Percentiles rank a stretch among this genome's conserved stretches.
Evolutionary conservation across 2,888 invertebrate genomes (phyloP).

Genomic region (Temnothorax ravouxi): DNA sequence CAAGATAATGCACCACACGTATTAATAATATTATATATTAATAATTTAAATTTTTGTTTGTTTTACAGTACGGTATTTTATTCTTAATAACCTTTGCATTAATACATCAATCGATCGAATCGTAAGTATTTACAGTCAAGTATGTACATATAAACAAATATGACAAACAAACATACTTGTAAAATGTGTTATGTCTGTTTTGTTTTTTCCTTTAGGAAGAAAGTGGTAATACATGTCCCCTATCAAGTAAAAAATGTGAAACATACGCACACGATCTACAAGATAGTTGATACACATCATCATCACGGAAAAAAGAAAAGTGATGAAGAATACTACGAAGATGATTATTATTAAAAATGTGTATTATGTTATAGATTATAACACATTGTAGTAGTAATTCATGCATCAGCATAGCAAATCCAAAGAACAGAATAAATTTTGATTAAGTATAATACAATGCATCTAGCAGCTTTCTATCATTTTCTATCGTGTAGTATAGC

Average conservation of each 20-base stretch:
- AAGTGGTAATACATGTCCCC: conserved; percentile 90
- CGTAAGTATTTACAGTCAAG: conserved; percentile 64
- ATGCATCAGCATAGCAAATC: background rate
- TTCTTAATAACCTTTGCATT: conserved; percentile 55
- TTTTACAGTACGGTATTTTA: conserved; percentile 64
- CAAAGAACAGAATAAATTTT: conserved; percentile 31
- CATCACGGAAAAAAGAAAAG: conserved; percentile 79
- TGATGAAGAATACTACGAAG: conserved; percentile 55
- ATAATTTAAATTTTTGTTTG: conserved; percentile 8
- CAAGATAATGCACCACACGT: background rate
- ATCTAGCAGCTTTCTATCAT: background rate
- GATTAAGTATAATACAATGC: background rate
- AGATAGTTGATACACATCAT: conserved; percentile 88
- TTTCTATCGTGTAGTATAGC: background rate
- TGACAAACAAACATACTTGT: background rate
- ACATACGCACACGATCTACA: conserved; percentile 91
- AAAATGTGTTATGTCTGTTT: background rate
- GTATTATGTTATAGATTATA: conserved; percentile 12
- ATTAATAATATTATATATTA: background rate
- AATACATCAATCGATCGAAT: conserved; percentile 56
- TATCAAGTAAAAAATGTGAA: conserved; percentile 90
- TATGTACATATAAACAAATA: background rate
- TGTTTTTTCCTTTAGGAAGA: conserved; percentile 87
- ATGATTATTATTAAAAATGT: conserved; percentile 1
- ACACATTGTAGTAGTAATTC: background rate